These are phyloP conservation scores for Phenganax stokvisi DNA, from an alignment of 92 coral and sea anemone genomes.

Conservation along the genomic window DNA sequence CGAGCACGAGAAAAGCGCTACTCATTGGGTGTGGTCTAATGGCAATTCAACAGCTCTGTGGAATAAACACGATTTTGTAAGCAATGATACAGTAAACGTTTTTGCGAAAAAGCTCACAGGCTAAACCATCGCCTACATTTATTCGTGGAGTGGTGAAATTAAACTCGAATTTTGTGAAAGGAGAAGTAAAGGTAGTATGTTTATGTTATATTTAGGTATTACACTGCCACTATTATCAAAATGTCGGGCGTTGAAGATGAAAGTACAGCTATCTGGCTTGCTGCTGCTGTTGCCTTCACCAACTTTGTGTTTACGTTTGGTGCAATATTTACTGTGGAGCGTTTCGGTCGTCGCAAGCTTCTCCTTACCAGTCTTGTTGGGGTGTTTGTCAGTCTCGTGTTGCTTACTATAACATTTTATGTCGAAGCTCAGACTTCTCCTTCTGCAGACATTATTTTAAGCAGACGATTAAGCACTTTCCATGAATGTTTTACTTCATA, in stretches of 20 bases:
- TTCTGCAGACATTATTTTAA: neutral
- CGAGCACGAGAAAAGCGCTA: slow-evolving; percentile 60
- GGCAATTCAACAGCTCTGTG: slow-evolving; percentile 81
- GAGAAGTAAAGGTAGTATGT: neutral
- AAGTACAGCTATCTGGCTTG: slow-evolving; percentile 74
- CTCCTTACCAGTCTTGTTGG: slow-evolving; percentile 70
- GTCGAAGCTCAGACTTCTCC: slow-evolving; percentile 39
- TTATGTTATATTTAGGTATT: slow-evolving; percentile 57
- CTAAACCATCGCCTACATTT: no score
- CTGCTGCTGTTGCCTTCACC: slow-evolving; percentile 78
- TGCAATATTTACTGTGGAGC: slow-evolving; percentile 67
- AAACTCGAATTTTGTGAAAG: neutral
- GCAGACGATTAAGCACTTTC: neutral
- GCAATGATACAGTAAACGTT: slow-evolving; percentile 20
- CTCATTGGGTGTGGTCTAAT: slow-evolving; percentile 79
- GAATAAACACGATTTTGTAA: slow-evolving; percentile 90
- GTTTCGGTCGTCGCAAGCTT: slow-evolving; percentile 83
- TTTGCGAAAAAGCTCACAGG: neutral
- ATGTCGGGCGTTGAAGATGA: slow-evolving; percentile 82
- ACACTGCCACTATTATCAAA: slow-evolving; percentile 84
- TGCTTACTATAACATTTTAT: slow-evolving; percentile 76
- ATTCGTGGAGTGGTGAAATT: no score
- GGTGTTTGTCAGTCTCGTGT: slow-evolving; percentile 59
- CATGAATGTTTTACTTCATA: neutral
- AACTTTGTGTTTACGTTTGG: slow-evolving; percentile 70